phyloP scores from a whole-genome alignment of 2,797 vertebrate genomes.

The Meda fulgida region DNA sequence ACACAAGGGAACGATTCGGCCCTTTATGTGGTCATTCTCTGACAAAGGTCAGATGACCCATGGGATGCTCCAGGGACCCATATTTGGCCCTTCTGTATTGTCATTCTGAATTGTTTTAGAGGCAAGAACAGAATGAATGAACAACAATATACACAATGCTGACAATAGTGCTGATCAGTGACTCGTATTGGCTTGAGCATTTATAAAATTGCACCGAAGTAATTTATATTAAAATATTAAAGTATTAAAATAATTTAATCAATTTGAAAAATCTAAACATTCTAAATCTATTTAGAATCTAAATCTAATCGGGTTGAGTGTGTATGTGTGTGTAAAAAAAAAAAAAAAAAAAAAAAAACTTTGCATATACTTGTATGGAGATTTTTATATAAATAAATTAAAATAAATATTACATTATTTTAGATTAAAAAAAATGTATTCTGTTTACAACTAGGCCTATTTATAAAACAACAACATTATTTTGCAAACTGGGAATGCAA shows the following conservation, averaged over 20 bases:
- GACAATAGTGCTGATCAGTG: not conserved
- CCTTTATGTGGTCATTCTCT: constrained; percentile 73
- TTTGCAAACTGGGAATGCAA: constrained; percentile 18
- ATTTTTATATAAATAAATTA: not conserved
- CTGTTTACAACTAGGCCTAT: not conserved
- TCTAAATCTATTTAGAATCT: not conserved
- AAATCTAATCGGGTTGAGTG: not conserved
- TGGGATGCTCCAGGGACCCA: constrained; percentile 51
- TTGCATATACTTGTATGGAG: not conserved
- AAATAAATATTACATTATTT: no score
- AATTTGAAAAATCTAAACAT: not conserved
- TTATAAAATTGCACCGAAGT: not conserved
- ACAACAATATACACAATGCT: not conserved
- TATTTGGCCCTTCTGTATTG: constrained; percentile 35
- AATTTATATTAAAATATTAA: not conserved
- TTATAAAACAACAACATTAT: not conserved
- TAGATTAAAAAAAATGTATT: not conserved
- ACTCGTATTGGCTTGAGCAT: not conserved
- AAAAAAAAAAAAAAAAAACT: no score
- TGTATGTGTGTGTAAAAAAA: not conserved
- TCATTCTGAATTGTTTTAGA: not conserved
- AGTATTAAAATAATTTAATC: not conserved
- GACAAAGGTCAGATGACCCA: constrained; percentile 36
- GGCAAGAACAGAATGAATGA: constrained; percentile 4
- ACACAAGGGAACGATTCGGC: constrained; percentile 87